Conservation (phyloP, 2,888 invertebrate species). For the Synergus itoensis region DNA sequence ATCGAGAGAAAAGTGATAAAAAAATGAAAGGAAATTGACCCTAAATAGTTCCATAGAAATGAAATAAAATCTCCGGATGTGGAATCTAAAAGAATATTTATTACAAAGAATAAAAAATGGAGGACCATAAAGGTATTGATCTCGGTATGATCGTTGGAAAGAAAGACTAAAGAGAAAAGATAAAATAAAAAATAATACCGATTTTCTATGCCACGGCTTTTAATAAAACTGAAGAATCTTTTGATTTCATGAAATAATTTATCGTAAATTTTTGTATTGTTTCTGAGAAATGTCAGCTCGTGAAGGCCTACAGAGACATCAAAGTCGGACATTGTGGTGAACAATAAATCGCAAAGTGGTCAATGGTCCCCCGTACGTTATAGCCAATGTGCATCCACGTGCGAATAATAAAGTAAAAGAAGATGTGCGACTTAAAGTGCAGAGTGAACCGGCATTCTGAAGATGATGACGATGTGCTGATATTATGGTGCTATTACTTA, state of each 20-base stretch:
- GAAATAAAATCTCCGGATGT: constrained; percentile 5
- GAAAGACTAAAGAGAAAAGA: background rate
- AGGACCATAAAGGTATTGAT: constrained; percentile 6
- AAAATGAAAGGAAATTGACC: background rate
- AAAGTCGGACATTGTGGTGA: constrained; percentile 20
- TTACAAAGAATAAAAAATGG: constrained; percentile 11
- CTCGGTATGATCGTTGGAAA: constrained; percentile 2
- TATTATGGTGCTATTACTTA: constrained; percentile 41
- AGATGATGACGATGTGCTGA: constrained; percentile 39
- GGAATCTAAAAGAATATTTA: constrained; percentile 25
- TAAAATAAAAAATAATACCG: background rate
- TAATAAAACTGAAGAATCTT: background rate
- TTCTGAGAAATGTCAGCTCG: constrained; percentile 33
- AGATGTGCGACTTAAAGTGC: constrained; percentile 33
- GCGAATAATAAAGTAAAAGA: constrained; percentile 40
- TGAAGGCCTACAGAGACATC: constrained; percentile 34
- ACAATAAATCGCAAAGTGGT: constrained; percentile 39
- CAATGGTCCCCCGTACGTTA: background rate
- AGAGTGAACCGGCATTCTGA: constrained; percentile 25
- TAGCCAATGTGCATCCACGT: constrained; percentile 20
- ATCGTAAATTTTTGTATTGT: background rate
- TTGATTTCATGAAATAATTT: background rate
- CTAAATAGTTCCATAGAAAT: background rate
- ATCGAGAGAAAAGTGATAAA: background rate
- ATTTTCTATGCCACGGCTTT: background rate